phyloP scores from a whole-genome alignment of 2,888 invertebrate genomes.

The Troides oblongomaculatus region DNA sequence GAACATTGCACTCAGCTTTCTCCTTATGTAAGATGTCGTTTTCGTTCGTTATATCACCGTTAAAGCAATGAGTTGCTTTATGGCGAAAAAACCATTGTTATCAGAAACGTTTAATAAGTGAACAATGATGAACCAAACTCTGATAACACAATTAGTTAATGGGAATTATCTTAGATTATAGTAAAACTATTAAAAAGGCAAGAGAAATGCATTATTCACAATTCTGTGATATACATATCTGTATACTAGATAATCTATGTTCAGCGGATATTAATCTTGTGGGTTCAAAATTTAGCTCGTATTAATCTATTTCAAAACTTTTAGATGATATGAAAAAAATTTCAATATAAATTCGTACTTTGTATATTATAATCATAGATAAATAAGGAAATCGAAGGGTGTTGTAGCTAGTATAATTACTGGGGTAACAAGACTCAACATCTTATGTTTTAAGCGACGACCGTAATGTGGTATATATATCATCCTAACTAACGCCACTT shows the following conservation, averaged over 20 bases:
- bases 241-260: neutral
- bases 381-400: too few species aligned
- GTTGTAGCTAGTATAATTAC: too few species aligned
- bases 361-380: too few species aligned
- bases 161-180: neutral
- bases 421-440: too few species aligned
- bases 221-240: neutral
- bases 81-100: neutral
- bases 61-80: neutral
- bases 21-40: constrained; percentile 22
- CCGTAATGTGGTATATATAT: too few species aligned
- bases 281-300: neutral
- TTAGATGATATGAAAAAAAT: neutral
- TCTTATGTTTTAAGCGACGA: too few species aligned
- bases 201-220: neutral
- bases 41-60: constrained; percentile 13
- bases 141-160: neutral
- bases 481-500: too few species aligned
- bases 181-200: neutral
- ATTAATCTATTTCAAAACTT: neutral
- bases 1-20: constrained; percentile 15
- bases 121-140: neutral
- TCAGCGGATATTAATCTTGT: neutral
- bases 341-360: too few species aligned
- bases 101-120: neutral